A percentile compares a stretch with the other conserved stretches of the same genome.
phyloP scores from a whole-genome alignment of 2,888 invertebrate species.

The Lacanobia oleracea region DNA sequence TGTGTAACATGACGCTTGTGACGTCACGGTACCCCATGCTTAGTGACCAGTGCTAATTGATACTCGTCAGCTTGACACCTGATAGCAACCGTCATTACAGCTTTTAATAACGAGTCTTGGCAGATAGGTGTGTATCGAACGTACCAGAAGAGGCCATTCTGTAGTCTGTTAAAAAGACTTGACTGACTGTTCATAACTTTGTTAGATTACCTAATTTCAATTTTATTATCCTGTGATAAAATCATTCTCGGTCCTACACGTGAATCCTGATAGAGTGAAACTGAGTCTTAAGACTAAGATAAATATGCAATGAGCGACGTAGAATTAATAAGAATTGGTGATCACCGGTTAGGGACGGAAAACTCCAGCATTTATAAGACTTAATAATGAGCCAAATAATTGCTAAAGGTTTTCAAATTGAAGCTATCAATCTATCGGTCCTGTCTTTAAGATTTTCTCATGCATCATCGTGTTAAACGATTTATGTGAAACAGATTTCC shows the following conservation, averaged over 20 bases:
- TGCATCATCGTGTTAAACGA: neutral
- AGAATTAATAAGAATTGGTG: neutral
- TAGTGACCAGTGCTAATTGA: conserved; percentile 14
- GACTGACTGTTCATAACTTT: neutral
- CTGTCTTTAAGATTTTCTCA: neutral
- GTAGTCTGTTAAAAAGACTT: neutral
- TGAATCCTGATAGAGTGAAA: neutral
- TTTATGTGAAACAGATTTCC: neutral
- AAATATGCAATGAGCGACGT: neutral
- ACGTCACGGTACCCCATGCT: conserved; percentile 2
- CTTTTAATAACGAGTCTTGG: neutral
- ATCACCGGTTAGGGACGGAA: neutral
- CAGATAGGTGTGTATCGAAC: neutral
- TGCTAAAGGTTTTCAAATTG: neutral
- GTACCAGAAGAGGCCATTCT: neutral
- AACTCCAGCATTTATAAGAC: neutral
- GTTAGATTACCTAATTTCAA: neutral
- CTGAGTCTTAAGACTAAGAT: neutral
- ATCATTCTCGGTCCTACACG: neutral
- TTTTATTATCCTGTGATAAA: neutral
- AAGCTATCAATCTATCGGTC: neutral
- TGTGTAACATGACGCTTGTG: conserved; percentile 18
- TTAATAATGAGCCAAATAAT: too few species aligned
- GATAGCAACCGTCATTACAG: neutral
- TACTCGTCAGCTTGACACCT: neutral